Evolutionary conservation across 2,888 invertebrate species (phyloP).

Genomic region (Seladonia tumulorum): DNA sequence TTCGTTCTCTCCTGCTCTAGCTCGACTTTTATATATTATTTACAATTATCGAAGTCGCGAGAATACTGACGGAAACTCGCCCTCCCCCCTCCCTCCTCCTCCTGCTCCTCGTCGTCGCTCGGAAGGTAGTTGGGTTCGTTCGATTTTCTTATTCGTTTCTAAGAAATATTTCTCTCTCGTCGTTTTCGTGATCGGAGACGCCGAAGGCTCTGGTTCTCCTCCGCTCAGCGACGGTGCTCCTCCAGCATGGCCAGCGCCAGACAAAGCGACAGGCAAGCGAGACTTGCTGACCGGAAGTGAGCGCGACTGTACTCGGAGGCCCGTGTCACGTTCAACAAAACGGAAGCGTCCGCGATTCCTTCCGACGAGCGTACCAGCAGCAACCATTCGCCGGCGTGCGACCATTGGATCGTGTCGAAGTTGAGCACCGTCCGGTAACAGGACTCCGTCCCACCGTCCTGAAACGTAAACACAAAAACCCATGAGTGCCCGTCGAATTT

Average conservation of each 20-base stretch:
- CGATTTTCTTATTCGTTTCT: not conserved
- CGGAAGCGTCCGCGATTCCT: conserved; percentile 87
- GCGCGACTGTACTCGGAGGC: conserved; percentile 79
- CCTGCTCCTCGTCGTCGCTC: not conserved
- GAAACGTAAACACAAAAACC: conserved; percentile 71
- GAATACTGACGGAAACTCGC: conserved; percentile 35
- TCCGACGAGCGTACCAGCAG: conserved; percentile 87
- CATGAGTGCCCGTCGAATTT: conserved; percentile 4
- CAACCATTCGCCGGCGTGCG: conserved; percentile 88
- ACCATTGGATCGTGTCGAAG: conserved; percentile 86
- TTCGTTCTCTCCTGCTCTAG: not conserved
- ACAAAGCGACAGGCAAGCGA: conserved; percentile 73
- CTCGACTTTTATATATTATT: conserved; percentile 46
- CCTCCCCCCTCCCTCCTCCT: not conserved
- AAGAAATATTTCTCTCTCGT: not conserved
- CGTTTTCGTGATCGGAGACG: not conserved
- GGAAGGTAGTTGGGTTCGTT: not conserved
- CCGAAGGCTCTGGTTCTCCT: not conserved
- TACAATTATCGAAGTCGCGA: conserved; percentile 50
- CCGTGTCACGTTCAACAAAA: conserved; percentile 87
- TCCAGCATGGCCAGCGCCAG: conserved; percentile 70
- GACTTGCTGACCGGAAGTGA: conserved; percentile 72
- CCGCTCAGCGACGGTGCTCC: conserved; percentile 65
- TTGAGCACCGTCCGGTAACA: conserved; percentile 87
- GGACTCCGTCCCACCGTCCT: conserved; percentile 86